phyloP scores from a whole-genome alignment of 2,113 vertebrate genomes.

The Aspiorhynchus laticeps region DNA sequence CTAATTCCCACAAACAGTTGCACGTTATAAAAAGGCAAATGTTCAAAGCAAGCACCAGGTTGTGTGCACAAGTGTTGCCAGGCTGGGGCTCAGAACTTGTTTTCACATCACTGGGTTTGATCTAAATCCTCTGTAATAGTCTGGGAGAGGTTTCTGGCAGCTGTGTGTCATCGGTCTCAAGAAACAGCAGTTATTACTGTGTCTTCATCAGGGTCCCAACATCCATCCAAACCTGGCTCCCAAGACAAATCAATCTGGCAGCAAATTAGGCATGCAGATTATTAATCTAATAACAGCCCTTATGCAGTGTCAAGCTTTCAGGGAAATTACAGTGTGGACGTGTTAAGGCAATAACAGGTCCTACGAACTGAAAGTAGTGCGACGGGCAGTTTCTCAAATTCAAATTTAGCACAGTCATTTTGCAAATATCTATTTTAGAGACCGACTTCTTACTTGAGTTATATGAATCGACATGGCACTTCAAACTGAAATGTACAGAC shows the following conservation, averaged over 20 bases:
- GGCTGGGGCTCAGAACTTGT: conserved; percentile 1
- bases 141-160: conserved; percentile 43
- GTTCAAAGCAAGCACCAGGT: neutral
- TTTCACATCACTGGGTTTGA: conserved; percentile 15
- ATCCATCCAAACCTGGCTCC: conserved; percentile 31
- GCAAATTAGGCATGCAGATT: conserved; percentile 50
- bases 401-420: conserved; percentile 4
- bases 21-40: neutral
- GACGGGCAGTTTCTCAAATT: neutral
- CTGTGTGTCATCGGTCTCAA: conserved; percentile 29
- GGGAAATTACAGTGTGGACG: conserved; percentile 42
- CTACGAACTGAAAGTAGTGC: conserved; percentile 2
- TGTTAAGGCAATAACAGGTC: conserved; percentile 8
- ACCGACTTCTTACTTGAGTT: neutral
- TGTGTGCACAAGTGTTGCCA: neutral
- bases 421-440: neutral
- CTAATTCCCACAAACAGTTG: neutral
- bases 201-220: conserved; percentile 39
- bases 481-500: neutral
- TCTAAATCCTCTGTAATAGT: conserved; percentile 35
- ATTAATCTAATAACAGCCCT: conserved; percentile 51
- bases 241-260: conserved; percentile 50
- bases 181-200: conserved; percentile 39
- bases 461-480: neutral
- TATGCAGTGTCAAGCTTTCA: conserved; percentile 36